A percentile compares a stretch with the other conserved stretches of the same genome.
Conservation (phyloP, 1,140 invertebrate genomes). For the Sesamia nonagrioides region DNA sequence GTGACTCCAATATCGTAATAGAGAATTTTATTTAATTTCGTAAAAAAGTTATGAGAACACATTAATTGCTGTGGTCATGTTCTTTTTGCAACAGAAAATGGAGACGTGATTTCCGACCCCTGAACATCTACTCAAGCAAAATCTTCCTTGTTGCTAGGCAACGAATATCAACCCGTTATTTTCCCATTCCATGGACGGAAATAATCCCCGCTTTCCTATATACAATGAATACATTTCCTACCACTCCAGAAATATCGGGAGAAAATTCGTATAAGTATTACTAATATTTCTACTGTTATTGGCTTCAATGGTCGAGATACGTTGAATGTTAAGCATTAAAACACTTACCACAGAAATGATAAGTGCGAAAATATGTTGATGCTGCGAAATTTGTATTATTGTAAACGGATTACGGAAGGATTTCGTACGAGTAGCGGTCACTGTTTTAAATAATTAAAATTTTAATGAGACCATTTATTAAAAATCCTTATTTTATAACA, state of each 20-base stretch:
- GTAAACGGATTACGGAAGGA: conserved; percentile 8
- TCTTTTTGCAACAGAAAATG: not conserved
- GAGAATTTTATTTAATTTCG: no score
- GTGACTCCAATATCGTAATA: no score
- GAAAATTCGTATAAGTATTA: conserved; percentile 69
- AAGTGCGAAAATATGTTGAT: conserved; percentile 20
- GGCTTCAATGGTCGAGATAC: conserved; percentile 29
- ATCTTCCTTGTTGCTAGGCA: conserved; percentile 55
- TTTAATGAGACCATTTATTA: conserved; percentile 9
- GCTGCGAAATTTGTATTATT: conserved; percentile 23
- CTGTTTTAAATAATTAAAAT: conserved; percentile 8
- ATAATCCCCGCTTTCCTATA: conserved; percentile 5
- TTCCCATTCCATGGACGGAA: conserved; percentile 70
- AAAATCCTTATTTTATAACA: not conserved
- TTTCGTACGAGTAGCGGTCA: conserved; percentile 9
- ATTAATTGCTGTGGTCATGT: no score
- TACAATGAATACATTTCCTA: conserved; percentile 72
- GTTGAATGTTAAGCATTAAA: conserved; percentile 29
- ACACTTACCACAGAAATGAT: conserved; percentile 20
- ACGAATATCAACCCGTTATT: conserved; percentile 68
- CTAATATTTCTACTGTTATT: conserved; percentile 58
- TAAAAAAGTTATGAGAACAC: not conserved
- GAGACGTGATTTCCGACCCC: not conserved
- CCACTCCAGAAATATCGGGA: conserved; percentile 66
- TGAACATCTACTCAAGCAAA: not conserved